Conservation (phyloP, 2,797 vertebrate genomes). For the Sciaenops ocellatus region DNA sequence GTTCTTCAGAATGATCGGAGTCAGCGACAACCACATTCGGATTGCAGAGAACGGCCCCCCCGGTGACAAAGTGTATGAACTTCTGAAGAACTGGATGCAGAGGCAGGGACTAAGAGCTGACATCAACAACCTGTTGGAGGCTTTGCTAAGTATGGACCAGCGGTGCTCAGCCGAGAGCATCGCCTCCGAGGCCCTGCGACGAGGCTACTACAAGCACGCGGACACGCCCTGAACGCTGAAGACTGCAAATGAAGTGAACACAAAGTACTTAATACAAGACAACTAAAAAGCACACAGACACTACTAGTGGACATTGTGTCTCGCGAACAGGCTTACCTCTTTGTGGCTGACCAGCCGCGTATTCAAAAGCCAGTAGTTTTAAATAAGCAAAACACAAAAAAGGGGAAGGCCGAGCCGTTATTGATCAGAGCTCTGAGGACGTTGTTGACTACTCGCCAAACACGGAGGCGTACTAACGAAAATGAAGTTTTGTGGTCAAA, state of each 20-base stretch:
- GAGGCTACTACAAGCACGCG: conserved; percentile 83
- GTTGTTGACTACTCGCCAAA: conserved; percentile 52
- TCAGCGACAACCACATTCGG: conserved; percentile 86
- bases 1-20: conserved; percentile 87
- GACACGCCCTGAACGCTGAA: conserved; percentile 65
- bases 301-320: conserved; percentile 51
- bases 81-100: conserved; percentile 89
- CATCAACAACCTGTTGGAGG: conserved; percentile 84
- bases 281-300: conserved; percentile 65
- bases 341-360: conserved; percentile 57
- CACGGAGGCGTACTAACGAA: conserved; percentile 23
- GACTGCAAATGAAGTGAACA: conserved; percentile 35
- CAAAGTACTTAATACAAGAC: conserved; percentile 45
- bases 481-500: conserved; percentile 33
- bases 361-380: conserved; percentile 79
- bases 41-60: conserved; percentile 78
- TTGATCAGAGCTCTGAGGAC: conserved; percentile 45
- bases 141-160: conserved; percentile 85
- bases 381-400: conserved; percentile 54
- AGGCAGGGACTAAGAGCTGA: conserved; percentile 85
- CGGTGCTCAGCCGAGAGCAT: conserved; percentile 86
- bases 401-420: conserved; percentile 60
- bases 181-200: conserved; percentile 78
- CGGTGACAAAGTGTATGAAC: conserved; percentile 86
- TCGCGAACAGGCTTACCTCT: conserved; percentile 73